A percentile compares a stretch with the other conserved stretches of the same genome.
These are phyloP conservation scores for Aspidoscelis tigris DNA, from an alignment of 2,113 vertebrate genomes.

Conservation along the genomic window DNA sequence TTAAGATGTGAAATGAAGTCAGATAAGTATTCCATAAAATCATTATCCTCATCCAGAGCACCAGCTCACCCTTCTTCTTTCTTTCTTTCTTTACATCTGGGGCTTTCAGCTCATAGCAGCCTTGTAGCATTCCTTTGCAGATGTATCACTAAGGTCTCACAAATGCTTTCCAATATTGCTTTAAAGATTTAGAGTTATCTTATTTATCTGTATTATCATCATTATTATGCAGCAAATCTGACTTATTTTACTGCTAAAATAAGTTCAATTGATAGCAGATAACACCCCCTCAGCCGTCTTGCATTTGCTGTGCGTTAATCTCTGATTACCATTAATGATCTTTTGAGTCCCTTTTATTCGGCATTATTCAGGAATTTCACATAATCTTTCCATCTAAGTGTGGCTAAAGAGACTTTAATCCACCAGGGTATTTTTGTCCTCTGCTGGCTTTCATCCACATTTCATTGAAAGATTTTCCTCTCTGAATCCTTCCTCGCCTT, in stretches of 20 bases:
- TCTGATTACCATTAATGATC: conserved; percentile 67
- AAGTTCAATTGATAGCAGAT: conserved; percentile 66
- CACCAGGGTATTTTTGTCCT: not conserved
- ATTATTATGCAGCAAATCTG: conserved; percentile 65
- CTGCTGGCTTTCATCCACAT: conserved; percentile 9
- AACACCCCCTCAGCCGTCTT: conserved; percentile 64
- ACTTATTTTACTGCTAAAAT: conserved; percentile 62
- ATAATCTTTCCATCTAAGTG: conserved; percentile 58
- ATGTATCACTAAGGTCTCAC: conserved; percentile 22
- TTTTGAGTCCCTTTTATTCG: conserved; percentile 63
- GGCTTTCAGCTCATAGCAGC: not conserved
- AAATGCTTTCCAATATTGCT: conserved; percentile 40
- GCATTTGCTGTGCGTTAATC: conserved; percentile 63
- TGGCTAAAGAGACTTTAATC: conserved; percentile 42
- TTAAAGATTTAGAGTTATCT: conserved; percentile 56
- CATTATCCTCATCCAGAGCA: not conserved
- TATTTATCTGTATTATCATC: conserved; percentile 59
- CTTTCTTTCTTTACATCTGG: conserved; percentile 10
- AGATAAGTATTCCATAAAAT: not conserved
- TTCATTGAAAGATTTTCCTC: conserved; percentile 15
- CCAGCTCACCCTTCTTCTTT: not conserved
- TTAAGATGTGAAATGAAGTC: not conserved
- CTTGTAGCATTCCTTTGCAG: accelerated
- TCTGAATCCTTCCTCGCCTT: not conserved
- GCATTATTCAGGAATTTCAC: conserved; percentile 52